phyloP scores from a whole-genome alignment of 1,140 invertebrate species.

The Drosophila watanabei region DNA sequence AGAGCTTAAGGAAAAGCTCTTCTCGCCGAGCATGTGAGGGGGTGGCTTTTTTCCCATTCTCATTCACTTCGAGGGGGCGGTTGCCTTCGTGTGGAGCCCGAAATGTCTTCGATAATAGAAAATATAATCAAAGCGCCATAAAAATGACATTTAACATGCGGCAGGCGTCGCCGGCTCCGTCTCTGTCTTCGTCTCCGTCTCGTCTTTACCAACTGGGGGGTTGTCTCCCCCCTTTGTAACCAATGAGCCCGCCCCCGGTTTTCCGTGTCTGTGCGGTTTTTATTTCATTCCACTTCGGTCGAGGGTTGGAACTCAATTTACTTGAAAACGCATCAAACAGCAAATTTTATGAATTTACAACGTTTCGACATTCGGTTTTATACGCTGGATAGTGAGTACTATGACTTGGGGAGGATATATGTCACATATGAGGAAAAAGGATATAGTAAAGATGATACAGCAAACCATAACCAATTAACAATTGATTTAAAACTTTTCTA shows the following conservation, averaged over 20 bases:
- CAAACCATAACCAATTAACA: too few relatives aligned
- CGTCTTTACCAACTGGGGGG: slow-evolving; percentile 18
- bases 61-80: slow-evolving; percentile 42
- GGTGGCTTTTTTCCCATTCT: slow-evolving; percentile 12
- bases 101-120: slow-evolving; percentile 83
- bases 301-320: slow-evolving; percentile 84
- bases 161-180: slow-evolving; percentile 72
- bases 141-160: slow-evolving; percentile 84
- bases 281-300: slow-evolving; percentile 82
- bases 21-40: slow-evolving; percentile 12
- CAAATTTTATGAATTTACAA: slow-evolving; percentile 84
- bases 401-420: neutral
- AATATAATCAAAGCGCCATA: slow-evolving; percentile 84
- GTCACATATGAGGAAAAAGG: neutral
- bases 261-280: slow-evolving; percentile 71
- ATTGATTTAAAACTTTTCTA: too few relatives aligned
- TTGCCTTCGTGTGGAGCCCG: slow-evolving; percentile 53
- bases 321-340: slow-evolving; percentile 84
- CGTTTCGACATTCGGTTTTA: slow-evolving; percentile 66
- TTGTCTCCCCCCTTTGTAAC: neutral
- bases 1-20: slow-evolving; percentile 72
- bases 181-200: slow-evolving; percentile 59
- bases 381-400: slow-evolving; percentile 15
- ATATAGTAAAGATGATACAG: neutral
- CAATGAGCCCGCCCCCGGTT: slow-evolving; percentile 21